Percentiles rank a stretch among this genome's conserved stretches.
Conservation (phyloP, 2,797 vertebrate species). For the Anabacerthia variegaticeps region DNA sequence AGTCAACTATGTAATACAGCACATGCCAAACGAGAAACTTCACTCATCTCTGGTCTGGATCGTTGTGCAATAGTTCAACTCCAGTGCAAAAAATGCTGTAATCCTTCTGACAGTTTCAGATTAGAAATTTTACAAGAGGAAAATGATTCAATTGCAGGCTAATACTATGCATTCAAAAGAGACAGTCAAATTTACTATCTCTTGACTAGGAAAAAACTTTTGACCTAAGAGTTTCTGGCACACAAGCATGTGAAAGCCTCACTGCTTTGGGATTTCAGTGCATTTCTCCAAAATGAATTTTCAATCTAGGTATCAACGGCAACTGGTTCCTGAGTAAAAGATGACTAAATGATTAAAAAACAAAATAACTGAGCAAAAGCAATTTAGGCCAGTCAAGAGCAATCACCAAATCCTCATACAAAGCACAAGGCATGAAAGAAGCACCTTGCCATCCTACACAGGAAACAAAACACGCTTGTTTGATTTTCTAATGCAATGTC, state of each 20-base stretch:
- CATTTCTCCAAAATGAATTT: background rate
- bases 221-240: background rate
- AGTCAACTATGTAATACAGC: background rate
- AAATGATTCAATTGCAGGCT: background rate
- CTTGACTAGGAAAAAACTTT: background rate
- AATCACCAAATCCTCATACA: background rate
- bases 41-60: background rate
- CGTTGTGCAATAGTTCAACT: background rate
- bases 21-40: background rate
- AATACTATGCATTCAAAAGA: background rate
- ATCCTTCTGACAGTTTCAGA: background rate
- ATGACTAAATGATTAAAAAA: background rate
- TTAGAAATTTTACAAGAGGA: background rate
- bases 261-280: background rate
- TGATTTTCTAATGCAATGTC: background rate
- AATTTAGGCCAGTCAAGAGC: background rate
- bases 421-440: background rate
- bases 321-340: background rate
- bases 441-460: background rate
- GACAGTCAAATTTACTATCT: background rate
- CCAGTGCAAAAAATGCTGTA: background rate
- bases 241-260: background rate
- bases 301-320: accelerated
- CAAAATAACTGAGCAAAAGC: background rate
- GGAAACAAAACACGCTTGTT: background rate